Conservation (phyloP, 2,888 invertebrate genomes). For the Drosophila niveifrons region DNA sequence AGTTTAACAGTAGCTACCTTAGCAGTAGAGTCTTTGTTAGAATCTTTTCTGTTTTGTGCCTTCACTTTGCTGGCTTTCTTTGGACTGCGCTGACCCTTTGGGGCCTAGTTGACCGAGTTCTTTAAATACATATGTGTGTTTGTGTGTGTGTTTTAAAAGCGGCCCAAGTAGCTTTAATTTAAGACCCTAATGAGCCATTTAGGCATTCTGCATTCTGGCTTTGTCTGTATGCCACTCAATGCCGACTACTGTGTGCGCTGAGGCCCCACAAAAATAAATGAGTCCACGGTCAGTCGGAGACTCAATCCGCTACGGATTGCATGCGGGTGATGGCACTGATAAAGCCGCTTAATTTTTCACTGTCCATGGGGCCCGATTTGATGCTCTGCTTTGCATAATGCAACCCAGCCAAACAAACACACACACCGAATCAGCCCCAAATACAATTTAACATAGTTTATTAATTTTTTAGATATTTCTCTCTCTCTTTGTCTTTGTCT, state of each 20-base stretch:
- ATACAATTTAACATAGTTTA: conserved; percentile 68
- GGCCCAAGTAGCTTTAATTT: conserved; percentile 74
- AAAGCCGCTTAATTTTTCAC: conserved; percentile 80
- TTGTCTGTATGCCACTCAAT: conserved; percentile 69
- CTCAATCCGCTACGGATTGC: conserved; percentile 29
- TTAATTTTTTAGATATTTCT: conserved; percentile 63
- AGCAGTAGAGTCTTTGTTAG: conserved; percentile 46
- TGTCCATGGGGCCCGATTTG: conserved; percentile 49
- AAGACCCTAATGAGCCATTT: conserved; percentile 79
- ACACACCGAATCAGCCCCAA: conserved; percentile 10
- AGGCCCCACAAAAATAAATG: conserved; percentile 68
- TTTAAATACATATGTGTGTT: conserved; percentile 10
- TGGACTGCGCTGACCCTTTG: conserved; percentile 56
- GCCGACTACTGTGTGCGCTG: conserved; percentile 79
- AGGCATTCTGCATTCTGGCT: conserved; percentile 74
- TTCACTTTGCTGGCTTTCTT: conserved; percentile 55
- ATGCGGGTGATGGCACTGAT: conserved; percentile 79
- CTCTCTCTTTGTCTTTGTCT: conserved; percentile 13
- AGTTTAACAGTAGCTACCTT: conserved; percentile 40
- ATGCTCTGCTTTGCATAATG: conserved; percentile 73
- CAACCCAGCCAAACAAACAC: conserved; percentile 33
- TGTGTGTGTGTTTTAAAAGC: conserved; percentile 16
- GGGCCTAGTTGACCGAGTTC: conserved; percentile 75
- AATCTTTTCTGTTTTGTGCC: conserved; percentile 44
- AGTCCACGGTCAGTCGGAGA: conserved; percentile 69